Conservation (phyloP, 2,888 invertebrate species). For the Dinocampus coccinellae region DNA sequence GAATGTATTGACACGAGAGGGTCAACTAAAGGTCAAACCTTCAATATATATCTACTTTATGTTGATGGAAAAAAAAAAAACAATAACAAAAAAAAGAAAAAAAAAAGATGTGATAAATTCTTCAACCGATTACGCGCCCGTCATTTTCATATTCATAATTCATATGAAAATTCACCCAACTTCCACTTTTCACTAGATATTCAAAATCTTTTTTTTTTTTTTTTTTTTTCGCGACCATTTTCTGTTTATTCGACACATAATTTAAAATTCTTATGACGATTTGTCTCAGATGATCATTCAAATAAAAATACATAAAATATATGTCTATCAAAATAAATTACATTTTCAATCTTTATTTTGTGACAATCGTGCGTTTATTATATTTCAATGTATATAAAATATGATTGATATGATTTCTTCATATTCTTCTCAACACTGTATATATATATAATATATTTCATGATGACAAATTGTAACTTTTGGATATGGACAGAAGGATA, state of each 20-base stretch:
- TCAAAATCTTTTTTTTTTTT: no score
- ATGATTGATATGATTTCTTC: constrained; percentile 8
- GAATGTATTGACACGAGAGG: not conserved
- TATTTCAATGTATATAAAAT: not conserved
- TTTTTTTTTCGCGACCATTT: no score
- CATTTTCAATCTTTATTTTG: no score
- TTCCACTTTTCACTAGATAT: no score
- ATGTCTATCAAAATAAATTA: constrained; percentile 30
- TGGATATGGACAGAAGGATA: not conserved
- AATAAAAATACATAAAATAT: no score
- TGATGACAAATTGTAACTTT: constrained; percentile 22
- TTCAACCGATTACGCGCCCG: constrained; percentile 61
- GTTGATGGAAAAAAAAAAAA: no score
- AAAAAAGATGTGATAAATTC: constrained; percentile 64
- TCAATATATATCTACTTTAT: not conserved
- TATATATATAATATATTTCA: not conserved
- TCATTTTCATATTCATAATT: constrained; percentile 66
- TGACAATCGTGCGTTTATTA: no score
- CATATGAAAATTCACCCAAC: no score
- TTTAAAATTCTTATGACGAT: no score
- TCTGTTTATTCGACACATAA: no score
- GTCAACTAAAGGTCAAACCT: constrained; percentile 40
- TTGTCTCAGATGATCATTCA: no score
- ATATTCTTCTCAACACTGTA: not conserved
- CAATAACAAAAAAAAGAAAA: no score